Base-by-base conservation (phyloP, 2,888 invertebrate genomes). In the Sphaerophoria taeniata region DNA sequence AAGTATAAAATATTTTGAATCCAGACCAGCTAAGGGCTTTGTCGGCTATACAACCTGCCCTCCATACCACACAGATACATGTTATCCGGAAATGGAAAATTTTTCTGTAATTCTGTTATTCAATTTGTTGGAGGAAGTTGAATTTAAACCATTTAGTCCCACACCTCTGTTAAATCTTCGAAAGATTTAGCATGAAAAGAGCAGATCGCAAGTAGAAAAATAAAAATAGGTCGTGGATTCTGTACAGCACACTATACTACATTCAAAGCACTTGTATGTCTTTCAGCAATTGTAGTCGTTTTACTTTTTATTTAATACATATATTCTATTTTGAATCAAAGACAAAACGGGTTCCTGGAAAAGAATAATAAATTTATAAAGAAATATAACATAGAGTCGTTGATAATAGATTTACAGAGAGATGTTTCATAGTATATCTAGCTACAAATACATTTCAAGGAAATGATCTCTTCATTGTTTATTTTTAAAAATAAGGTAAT, bases 101-200 rank as follows among this genome's bases (percentile, higher is more conserved):
- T 76, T 80, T 76, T 70, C 84, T 76, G 75, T 85, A 85, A 76
- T 85, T 72, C 76, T 70, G 72, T 76, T 81, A 85, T 85, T 85
- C 85, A 85, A 85, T 85, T 85, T 85, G 73, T n/a, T 81, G 72
- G 69, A 76, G 85, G 81, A 81, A 76, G 85, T 76, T 72, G 85
- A 85, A 81, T 85, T 85, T 81, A 85, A 85, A 76, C 67, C 81
- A 81, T 81, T 85, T 81, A 81, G 69, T 45, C 76, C 53, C 72
- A 61, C 85, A 76, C 76, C 72, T 81, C 67, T 56, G 56, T 31
- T 61, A 47, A 69, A 61, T 72, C 75, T 75, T 75, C 12, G 47
- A 36, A 9, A 61, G 65, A 71, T 56, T 63, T n/a, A 47, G 49
- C 55, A 61, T 61, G 34, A 67, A 61, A 61, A 58, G 39, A 58